phyloP scores from a whole-genome alignment of 2,888 invertebrate genomes.

The Coronaproctus castanopsis region DNA sequence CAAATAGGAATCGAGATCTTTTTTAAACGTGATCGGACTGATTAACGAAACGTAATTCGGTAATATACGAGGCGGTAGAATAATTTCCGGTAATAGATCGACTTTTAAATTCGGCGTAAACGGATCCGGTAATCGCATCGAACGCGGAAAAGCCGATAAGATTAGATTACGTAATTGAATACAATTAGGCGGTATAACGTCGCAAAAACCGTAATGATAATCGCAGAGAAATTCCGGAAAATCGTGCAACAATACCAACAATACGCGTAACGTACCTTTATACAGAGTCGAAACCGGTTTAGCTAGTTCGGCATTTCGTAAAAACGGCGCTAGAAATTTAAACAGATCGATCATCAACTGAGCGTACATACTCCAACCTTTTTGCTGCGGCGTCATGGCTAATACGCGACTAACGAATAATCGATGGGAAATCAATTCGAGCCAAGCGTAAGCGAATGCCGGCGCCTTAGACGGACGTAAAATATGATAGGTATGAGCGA shows the following conservation, averaged over 20 bases:
- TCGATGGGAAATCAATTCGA: slow-evolving; percentile 91
- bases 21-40: slow-evolving; percentile 71
- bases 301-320: slow-evolving; percentile 88
- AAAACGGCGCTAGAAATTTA: slow-evolving; percentile 88
- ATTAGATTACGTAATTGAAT: slow-evolving; percentile 97
- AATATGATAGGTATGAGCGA: slow-evolving; percentile 86
- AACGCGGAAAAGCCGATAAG: slow-evolving; percentile 89
- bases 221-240: slow-evolving; percentile 99
- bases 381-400: slow-evolving; percentile 75
- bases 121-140: slow-evolving; percentile 95
- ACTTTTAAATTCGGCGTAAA: slow-evolving; percentile 94
- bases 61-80: slow-evolving; percentile 68
- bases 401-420: slow-evolving; percentile 86
- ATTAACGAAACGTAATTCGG: slow-evolving; percentile 74
- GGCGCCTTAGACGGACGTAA: slow-evolving; percentile 81
- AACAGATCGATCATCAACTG: slow-evolving; percentile 88
- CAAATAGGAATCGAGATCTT: slow-evolving; percentile 89
- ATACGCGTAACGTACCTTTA: slow-evolving; percentile 83
- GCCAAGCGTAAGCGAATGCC: slow-evolving; percentile 94
- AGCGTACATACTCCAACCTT: slow-evolving; percentile 94
- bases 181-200: slow-evolving; percentile 97
- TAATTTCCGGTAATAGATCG: slow-evolving; percentile 73
- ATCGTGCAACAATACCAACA: slow-evolving; percentile 88
- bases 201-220: slow-evolving; percentile 97
- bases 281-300: slow-evolving; percentile 84